Conservation (phyloP, 2,113 vertebrate species). For the Damaliscus lunatus region DNA sequence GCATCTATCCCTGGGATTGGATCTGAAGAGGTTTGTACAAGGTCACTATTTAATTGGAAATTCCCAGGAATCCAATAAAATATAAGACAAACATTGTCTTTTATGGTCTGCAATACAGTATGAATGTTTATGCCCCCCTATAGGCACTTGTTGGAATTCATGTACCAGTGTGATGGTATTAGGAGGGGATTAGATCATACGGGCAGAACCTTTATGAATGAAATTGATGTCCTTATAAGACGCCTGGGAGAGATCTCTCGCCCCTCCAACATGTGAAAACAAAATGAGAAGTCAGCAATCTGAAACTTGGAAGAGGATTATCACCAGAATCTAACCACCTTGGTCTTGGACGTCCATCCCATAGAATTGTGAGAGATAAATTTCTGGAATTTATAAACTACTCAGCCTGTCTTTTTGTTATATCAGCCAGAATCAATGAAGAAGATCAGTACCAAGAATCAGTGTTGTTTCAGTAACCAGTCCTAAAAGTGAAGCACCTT, state of each 20-base stretch:
- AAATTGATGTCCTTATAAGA: neutral
- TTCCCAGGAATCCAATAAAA: neutral
- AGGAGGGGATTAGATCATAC: neutral
- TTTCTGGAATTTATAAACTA: neutral
- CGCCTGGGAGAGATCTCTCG: neutral
- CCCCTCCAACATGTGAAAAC: neutral
- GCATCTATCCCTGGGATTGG: too few species aligned
- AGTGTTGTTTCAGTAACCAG: neutral
- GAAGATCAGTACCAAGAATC: neutral
- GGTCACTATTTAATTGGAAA: neutral
- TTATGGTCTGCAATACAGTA: neutral
- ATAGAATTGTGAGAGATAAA: neutral
- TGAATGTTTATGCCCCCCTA: neutral
- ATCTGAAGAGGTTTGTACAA: neutral
- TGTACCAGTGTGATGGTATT: neutral
- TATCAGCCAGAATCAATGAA: neutral
- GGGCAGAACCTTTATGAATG: neutral
- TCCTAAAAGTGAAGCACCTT: neutral
- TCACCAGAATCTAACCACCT: neutral
- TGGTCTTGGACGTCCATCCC: neutral
- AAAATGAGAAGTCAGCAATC: neutral
- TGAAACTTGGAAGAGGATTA: neutral
- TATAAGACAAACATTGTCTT: neutral
- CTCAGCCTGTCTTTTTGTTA: neutral
- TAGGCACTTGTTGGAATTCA: neutral